Evolutionary conservation across 2,797 vertebrate species (phyloP), one percentile per base, ranked within the genome.

Genomic region (Trematomus bernacchii): DNA sequence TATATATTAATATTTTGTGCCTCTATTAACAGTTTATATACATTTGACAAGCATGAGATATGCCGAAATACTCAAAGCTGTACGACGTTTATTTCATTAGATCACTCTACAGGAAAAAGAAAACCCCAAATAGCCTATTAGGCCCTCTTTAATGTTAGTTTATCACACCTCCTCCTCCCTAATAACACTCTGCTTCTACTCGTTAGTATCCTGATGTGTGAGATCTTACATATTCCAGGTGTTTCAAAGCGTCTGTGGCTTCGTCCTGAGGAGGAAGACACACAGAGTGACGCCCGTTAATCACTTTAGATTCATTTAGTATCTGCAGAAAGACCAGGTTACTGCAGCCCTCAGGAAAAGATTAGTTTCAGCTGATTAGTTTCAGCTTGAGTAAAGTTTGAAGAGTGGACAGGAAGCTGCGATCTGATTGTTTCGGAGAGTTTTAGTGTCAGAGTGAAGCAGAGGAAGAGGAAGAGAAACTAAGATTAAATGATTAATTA

Each of bases 201-300:
- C 40, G 14, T 69, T 53, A 73, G 50, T 53, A 47, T 2, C 15
- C 58, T 3, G 30, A 85, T 78, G 86, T 86, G 85, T 47, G 79
- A 84, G 68, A 48, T 83, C 93, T 94, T 94, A 94, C 94, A 94
- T 85, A 93, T 93, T 94, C 89, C 93, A 94, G 94, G 68, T 90
- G 92, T 90, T 91, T 95, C 93, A 95, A 92, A 94, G 92, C 89
- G 59, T 77, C 86, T 84, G 87, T 90, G 65, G 91, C 88, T 85
- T 87, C 91, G 6, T 90, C 92, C 80, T 83, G 59, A 87, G 85
- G 77, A 90, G 89, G 91, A 88, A 92, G 89, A 94, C 90, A 93
- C 89, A 93, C 57, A 92, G 30, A 90, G 85, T 58, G 69, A 69
- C 44, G 75, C 67, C 48, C 73, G 62, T 44, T 33, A 33, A 33